phyloP scores from a whole-genome alignment of 2,888 invertebrate genomes.

The Gandaritis pyraliata region DNA sequence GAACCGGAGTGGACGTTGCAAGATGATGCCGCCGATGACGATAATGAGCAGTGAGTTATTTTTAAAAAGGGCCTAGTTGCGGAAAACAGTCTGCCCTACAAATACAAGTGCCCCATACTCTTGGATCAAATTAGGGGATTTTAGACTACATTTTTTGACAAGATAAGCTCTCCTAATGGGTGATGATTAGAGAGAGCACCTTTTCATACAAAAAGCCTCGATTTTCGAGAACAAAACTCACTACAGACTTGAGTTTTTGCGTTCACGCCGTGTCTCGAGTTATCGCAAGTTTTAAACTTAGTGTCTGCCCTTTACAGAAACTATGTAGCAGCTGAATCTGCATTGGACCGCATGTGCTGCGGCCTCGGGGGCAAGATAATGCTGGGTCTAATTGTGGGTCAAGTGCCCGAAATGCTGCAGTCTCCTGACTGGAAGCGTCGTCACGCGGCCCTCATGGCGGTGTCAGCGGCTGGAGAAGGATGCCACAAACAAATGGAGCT shows the following conservation, averaged over 20 bases:
- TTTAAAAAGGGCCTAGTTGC: too few species aligned
- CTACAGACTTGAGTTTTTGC: too few species aligned
- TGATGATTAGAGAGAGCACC: too few species aligned
- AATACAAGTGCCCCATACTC: too few species aligned
- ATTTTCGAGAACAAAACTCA: too few species aligned
- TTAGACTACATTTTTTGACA: too few species aligned
- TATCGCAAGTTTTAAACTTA: too few species aligned
- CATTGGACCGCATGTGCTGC: constrained; percentile 98
- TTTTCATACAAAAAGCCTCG: too few species aligned
- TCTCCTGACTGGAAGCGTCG: constrained; percentile 93
- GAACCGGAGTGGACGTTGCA: constrained; percentile 94
- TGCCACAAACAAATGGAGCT: constrained; percentile 99
- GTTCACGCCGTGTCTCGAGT: too few species aligned
- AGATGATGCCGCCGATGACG: constrained; percentile 95
- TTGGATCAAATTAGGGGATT: too few species aligned
- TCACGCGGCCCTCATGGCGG: constrained; percentile 99
- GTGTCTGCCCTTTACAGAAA: constrained; percentile 85
- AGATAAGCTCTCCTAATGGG: too few species aligned
- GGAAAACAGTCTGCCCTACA: too few species aligned
- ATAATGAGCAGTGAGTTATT: constrained; percentile 89
- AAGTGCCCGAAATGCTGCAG: constrained; percentile 94
- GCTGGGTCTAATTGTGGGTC: constrained; percentile 93
- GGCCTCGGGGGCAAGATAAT: constrained; percentile 97
- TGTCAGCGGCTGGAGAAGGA: constrained; percentile 99
- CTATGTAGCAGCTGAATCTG: constrained; percentile 97